Conservation (phyloP, 2,797 vertebrate genomes). For the Lophius americanus region DNA sequence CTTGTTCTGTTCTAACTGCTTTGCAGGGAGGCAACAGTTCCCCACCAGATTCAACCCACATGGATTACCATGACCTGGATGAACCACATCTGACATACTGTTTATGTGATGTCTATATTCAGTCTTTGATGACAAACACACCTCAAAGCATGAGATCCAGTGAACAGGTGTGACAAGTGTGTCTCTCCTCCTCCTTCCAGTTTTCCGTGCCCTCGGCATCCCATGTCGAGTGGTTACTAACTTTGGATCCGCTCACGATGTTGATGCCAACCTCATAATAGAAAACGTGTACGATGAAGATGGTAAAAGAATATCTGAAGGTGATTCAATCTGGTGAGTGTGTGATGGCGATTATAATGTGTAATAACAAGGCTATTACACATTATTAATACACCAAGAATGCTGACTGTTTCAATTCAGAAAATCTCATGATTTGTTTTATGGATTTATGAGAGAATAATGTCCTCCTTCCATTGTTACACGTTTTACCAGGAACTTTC, state of each 20-base stretch:
- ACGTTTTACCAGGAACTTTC: slow-evolving; percentile 86
- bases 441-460: neutral
- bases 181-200: slow-evolving; percentile 31
- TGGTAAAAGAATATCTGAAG: slow-evolving; percentile 50
- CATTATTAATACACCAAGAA: no score
- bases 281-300: slow-evolving; percentile 77
- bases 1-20: no score
- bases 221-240: slow-evolving; percentile 89
- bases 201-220: slow-evolving; percentile 86
- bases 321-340: slow-evolving; percentile 81
- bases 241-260: slow-evolving; percentile 88
- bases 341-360: no score
- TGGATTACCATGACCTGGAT: no score
- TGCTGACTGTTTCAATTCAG: no score
- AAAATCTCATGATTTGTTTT: neutral
- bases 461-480: neutral
- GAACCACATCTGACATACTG: neutral
- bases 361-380: neutral
- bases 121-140: slow-evolving; percentile 12
- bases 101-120: slow-evolving; percentile 1
- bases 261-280: slow-evolving; percentile 85
- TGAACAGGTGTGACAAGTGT: slow-evolving; percentile 21
- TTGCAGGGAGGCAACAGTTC: no score
- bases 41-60: no score
- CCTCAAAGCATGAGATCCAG: slow-evolving; percentile 8